Evolutionary conservation across 2,888 invertebrate genomes (phyloP).

Genomic region (Sminthurides aquaticus): DNA sequence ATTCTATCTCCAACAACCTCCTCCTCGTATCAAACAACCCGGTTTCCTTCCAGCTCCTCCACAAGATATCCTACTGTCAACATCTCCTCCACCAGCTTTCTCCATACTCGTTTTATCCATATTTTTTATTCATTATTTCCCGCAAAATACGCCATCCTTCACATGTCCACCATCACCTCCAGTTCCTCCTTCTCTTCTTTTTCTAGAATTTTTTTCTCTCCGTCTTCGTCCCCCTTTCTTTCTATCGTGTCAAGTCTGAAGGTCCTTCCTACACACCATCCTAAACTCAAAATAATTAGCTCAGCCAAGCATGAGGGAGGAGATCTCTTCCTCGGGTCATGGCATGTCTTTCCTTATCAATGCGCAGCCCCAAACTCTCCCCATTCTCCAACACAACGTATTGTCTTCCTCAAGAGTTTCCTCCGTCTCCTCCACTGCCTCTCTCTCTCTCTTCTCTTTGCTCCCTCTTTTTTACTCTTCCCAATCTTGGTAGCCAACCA

Average conservation of each 20-base stretch:
- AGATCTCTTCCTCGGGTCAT: conserved; percentile 20
- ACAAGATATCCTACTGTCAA: too few relatives aligned
- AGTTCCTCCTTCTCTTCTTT: background rate
- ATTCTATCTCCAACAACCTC: too few relatives aligned
- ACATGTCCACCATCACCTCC: background rate
- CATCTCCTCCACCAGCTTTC: too few relatives aligned
- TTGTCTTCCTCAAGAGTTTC: background rate
- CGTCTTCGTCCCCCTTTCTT: background rate
- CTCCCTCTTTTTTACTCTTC: too few relatives aligned
- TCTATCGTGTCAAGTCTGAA: too few relatives aligned
- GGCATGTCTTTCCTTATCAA: conserved; percentile 4
- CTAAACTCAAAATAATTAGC: conserved; percentile 31
- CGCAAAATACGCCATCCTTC: background rate
- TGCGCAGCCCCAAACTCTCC: conserved; percentile 15
- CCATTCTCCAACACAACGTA: background rate
- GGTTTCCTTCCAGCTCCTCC: too few relatives aligned
- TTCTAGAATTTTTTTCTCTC: background rate
- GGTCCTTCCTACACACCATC: too few relatives aligned
- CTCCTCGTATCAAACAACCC: too few relatives aligned
- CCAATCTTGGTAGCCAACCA: background rate
- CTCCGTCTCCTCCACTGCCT: background rate
- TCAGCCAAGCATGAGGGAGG: conserved; percentile 34
- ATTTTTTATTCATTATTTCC: background rate
- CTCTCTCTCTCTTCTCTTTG: background rate
- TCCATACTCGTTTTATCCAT: background rate